These are phyloP conservation scores for Eurois occulta DNA, from an alignment of 2,888 invertebrate genomes.

Conservation along the genomic window DNA sequence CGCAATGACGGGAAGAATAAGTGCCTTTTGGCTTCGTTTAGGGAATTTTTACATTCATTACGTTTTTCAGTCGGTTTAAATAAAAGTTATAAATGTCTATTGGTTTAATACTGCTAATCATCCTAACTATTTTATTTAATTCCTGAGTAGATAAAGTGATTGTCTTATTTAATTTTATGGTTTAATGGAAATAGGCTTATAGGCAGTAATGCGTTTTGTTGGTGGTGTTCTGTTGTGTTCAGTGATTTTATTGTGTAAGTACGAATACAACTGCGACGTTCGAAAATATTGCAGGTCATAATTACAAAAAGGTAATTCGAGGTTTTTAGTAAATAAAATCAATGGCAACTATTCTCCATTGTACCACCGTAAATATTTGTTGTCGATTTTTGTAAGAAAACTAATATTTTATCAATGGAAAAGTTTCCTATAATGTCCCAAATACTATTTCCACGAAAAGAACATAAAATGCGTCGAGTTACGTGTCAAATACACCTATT, in stretches of 20 bases:
- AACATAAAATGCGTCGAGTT: conserved; percentile 3
- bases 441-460: background rate
- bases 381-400: background rate
- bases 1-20: no score
- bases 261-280: no score
- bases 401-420: background rate
- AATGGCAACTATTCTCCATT: background rate
- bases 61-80: background rate
- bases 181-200: no score
- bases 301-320: background rate
- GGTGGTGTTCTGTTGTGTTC: no score
- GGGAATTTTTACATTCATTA: no score
- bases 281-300: no score
- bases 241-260: no score
- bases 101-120: no score
- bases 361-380: background rate
- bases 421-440: background rate
- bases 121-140: background rate
- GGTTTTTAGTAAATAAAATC: background rate
- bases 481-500: conserved; percentile 28
- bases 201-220: no score
- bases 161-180: no score
- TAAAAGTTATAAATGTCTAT: background rate
- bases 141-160: background rate
- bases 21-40: no score